Evolutionary conservation across 2,797 vertebrate genomes (phyloP).

Genomic region (Catharus ustulatus): DNA sequence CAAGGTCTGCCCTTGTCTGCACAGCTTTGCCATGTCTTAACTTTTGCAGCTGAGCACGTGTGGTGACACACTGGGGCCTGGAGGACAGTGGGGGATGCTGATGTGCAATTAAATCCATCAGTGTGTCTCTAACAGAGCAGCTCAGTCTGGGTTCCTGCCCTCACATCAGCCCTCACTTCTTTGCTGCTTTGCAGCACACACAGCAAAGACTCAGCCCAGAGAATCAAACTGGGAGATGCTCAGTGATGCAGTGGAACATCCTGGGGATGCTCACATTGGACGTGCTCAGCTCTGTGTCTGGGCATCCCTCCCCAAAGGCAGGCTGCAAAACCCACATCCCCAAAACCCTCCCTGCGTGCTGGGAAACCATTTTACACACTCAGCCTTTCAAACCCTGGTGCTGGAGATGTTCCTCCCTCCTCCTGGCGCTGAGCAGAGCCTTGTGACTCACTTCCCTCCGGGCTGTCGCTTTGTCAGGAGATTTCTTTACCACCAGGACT

Average conservation of each 20-base stretch:
- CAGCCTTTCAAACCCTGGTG: not conserved
- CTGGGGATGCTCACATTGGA: rapidly evolving
- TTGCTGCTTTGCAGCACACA: not conserved
- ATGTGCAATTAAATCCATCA: not conserved
- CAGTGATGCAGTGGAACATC: not conserved
- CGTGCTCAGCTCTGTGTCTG: not conserved
- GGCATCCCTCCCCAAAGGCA: rapidly evolving
- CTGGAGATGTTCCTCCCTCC: not conserved
- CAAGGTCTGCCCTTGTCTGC: not conserved
- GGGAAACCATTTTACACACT: not conserved
- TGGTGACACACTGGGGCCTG: rapidly evolving
- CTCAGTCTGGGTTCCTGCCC: not conserved
- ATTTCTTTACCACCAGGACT: not conserved
- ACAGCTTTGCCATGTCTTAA: rapidly evolving
- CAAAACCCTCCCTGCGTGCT: not conserved
- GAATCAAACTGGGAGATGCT: not conserved
- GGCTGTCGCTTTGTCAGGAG: not conserved
- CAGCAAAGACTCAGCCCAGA: not conserved
- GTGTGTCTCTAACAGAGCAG: not conserved
- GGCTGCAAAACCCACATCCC: not conserved
- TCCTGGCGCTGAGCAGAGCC: not conserved
- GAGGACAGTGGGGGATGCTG: not conserved
- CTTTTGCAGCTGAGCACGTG: not conserved
- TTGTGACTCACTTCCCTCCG: conserved; percentile 1
- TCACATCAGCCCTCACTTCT: not conserved